These are phyloP conservation scores for Cariama cristata DNA, from an alignment of 2,113 vertebrate species.

Conservation along the genomic window DNA sequence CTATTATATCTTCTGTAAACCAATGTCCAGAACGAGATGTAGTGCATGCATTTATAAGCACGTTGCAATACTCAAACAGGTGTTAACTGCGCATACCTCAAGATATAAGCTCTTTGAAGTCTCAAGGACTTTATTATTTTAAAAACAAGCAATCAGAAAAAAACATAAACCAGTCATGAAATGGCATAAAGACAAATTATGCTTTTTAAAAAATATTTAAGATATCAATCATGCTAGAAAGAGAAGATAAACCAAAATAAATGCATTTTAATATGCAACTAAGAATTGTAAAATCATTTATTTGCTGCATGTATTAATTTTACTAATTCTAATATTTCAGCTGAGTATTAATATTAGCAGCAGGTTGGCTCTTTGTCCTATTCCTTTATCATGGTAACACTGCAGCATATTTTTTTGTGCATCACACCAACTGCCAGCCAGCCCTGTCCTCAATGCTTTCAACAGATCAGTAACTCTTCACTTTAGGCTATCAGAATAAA, in stretches of 20 bases:
- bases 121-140: neutral
- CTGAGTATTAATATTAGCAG: neutral
- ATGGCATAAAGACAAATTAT: neutral
- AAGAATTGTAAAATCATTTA: neutral
- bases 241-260: neutral
- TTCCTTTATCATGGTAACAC: neutral
- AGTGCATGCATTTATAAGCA: neutral
- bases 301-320: neutral
- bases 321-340: neutral
- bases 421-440: neutral
- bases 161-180: neutral
- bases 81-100: neutral
- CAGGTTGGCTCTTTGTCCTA: neutral
- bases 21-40: neutral
- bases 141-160: neutral
- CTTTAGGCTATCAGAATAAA: neutral
- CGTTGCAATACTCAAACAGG: neutral
- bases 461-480: neutral
- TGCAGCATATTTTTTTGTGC: neutral
- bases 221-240: neutral
- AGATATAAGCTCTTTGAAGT: neutral
- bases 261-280: neutral
- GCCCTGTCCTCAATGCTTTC: neutral
- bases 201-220: neutral
- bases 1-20: neutral